Conservation (phyloP, 1,140 invertebrate genomes). For the Drosophila parvula region DNA sequence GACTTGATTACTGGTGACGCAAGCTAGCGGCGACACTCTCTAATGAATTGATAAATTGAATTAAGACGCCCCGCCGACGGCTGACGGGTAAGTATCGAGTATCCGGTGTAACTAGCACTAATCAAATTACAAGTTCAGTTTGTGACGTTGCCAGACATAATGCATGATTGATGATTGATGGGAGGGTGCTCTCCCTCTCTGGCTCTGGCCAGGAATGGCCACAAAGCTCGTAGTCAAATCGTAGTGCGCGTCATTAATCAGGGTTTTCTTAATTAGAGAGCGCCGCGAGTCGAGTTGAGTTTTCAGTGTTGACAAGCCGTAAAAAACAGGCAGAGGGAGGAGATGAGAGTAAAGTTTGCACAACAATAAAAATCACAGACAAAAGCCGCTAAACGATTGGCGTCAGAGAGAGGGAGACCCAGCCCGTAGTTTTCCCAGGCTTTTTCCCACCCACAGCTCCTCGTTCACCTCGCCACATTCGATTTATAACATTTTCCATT, state of each 20-base stretch:
- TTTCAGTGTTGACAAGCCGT: conserved; percentile 64
- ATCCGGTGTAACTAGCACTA: conserved; percentile 44
- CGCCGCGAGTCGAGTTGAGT: conserved; percentile 19
- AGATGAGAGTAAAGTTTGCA: conserved; percentile 20
- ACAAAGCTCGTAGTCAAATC: conserved; percentile 19
- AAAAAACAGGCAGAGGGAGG: conserved; percentile 43
- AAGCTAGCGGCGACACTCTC: conserved; percentile 49
- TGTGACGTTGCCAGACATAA: conserved; percentile 53
- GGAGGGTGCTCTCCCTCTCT: neutral
- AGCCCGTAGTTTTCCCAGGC: neutral
- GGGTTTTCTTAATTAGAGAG: conserved; percentile 54
- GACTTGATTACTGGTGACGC: conserved; percentile 70
- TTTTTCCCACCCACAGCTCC: neutral
- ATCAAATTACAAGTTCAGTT: conserved; percentile 73
- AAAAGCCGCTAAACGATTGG: conserved; percentile 68
- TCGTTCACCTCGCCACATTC: conserved; percentile 8
- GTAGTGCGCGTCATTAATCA: conserved; percentile 63
- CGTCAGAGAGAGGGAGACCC: conserved; percentile 34
- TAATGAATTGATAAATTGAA: conserved; percentile 81
- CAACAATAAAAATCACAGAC: conserved; percentile 61
- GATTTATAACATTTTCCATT: conserved; percentile 80
- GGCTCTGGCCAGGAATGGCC: conserved; percentile 5
- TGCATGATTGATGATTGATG: conserved; percentile 71
- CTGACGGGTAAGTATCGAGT: conserved; percentile 23
- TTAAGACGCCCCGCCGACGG: conserved; percentile 33